These are phyloP conservation scores for Campylomormyrus numenius DNA, from an alignment of 2,113 vertebrate species.

Conservation along the genomic window DNA sequence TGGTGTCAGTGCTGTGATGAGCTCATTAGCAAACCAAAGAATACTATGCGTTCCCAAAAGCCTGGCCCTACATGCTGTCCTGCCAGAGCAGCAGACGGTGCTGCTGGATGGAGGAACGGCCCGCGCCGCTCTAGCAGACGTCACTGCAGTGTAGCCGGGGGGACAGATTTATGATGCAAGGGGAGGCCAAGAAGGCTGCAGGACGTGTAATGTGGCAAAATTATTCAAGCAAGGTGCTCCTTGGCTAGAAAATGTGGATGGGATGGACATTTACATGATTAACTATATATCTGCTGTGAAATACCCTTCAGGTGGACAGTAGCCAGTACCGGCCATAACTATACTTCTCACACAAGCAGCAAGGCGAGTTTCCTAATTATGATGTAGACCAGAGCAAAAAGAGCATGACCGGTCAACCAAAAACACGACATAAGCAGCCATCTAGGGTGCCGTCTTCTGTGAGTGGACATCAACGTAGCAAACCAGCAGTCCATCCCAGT, in stretches of 20 bases:
- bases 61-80: neutral
- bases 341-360: neutral
- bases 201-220: neutral
- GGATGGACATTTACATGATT: neutral
- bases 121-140: neutral
- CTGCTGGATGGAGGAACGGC: neutral
- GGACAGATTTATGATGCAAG: neutral
- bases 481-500: neutral
- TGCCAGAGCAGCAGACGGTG: neutral
- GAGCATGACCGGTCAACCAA: neutral
- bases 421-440: neutral
- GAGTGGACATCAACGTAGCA: neutral
- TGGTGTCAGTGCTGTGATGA: neutral
- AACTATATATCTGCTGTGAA: neutral
- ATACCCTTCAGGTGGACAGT: neutral
- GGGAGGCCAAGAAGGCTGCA: neutral
- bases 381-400: neutral
- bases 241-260: neutral
- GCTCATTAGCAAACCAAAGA: neutral
- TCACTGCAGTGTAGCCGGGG: neutral
- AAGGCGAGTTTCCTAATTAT: neutral
- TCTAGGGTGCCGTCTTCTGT: neutral
- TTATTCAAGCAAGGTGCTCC: neutral
- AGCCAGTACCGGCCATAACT: neutral
- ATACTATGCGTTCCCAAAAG: neutral